Conservation (phyloP, 2,888 invertebrate species). For the Thecophora atra region DNA sequence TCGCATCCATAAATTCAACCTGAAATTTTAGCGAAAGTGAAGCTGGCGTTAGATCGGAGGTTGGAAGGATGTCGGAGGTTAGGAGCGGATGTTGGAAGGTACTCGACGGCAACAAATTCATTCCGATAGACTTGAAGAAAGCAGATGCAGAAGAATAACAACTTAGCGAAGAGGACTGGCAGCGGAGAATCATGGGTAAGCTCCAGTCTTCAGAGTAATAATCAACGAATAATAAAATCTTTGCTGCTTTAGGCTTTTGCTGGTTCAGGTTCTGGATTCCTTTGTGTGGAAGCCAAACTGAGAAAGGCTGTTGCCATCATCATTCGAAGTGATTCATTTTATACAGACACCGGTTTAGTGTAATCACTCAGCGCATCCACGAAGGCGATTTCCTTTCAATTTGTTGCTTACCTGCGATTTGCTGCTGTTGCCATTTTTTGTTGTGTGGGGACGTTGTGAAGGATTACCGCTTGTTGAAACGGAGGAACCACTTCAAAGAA, state of each 20-base stretch:
- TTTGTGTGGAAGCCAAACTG: constrained; percentile 14
- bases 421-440: not conserved
- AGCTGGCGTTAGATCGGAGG: too few species aligned
- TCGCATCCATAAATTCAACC: not conserved
- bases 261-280: constrained; percentile 9
- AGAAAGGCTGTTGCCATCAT: not conserved
- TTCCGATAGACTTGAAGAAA: not conserved
- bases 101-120: too few species aligned
- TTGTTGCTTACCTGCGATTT: not conserved
- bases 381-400: constrained; percentile 20
- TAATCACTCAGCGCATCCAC: not conserved
- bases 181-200: not conserved
- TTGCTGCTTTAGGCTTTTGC: too few species aligned
- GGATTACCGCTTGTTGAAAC: constrained; percentile 29
- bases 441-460: constrained; percentile 37
- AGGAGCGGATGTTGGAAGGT: too few species aligned
- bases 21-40: too few species aligned
- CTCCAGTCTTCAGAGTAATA: not conserved
- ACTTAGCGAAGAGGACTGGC: not conserved
- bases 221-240: constrained; percentile 26
- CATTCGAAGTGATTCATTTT: constrained; percentile 36
- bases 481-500: constrained; percentile 3
- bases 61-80: too few species aligned
- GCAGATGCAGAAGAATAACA: not conserved
- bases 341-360: constrained; percentile 15